Percentiles rank a stretch among this genome's conserved stretches.
These are phyloP conservation scores for Epizoanthus rinbou DNA, from an alignment of 92 coral and sea anemone species.

Conservation along the genomic window DNA sequence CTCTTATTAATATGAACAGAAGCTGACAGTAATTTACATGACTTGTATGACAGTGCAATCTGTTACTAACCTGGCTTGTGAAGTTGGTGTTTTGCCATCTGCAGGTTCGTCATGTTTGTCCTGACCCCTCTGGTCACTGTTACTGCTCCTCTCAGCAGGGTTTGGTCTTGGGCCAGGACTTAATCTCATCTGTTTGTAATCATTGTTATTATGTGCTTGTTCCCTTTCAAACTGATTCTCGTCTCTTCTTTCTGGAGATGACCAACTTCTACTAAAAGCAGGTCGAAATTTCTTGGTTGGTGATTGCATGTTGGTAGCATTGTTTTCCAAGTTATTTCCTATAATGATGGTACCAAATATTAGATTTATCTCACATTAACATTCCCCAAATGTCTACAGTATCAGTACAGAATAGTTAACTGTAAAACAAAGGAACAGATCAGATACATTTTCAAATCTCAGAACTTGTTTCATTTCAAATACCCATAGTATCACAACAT, in stretches of 20 bases:
- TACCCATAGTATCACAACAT: too few relatives aligned
- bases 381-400: too few relatives aligned
- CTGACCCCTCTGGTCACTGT: not conserved
- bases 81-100: not conserved
- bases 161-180: constrained; percentile 29
- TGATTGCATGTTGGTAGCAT: constrained; percentile 22
- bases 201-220: constrained; percentile 11
- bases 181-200: not conserved
- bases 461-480: too few relatives aligned
- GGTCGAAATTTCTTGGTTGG: constrained; percentile 73
- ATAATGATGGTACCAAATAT: not conserved
- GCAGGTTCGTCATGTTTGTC: not conserved
- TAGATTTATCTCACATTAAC: too few relatives aligned
- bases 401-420: too few relatives aligned
- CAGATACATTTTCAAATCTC: too few relatives aligned
- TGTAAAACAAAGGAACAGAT: too few relatives aligned
- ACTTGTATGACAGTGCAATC: too few relatives aligned
- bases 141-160: constrained; percentile 41
- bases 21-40: too few relatives aligned
- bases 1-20: too few relatives aligned
- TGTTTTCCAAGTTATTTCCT: constrained; percentile 63
- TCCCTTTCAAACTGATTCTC: constrained; percentile 9
- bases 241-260: constrained; percentile 38
- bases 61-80: constrained; percentile 40
- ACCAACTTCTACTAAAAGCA: constrained; percentile 53